Percentiles rank a stretch among this genome's conserved stretches.
These are phyloP conservation scores for Planococcus citri DNA, from an alignment of 1,140 invertebrate species.

Conservation along the genomic window DNA sequence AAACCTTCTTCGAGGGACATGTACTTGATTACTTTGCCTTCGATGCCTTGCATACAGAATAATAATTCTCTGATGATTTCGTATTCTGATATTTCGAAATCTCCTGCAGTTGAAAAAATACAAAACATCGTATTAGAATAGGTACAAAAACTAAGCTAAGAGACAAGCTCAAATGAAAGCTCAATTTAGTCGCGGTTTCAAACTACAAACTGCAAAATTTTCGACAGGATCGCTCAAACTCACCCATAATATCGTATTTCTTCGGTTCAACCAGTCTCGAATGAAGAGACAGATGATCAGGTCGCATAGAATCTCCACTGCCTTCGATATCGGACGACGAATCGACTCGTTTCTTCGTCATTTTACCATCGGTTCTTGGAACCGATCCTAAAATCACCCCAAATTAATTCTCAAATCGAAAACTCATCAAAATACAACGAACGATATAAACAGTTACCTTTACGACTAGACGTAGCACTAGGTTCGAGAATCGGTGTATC, in stretches of 20 bases:
- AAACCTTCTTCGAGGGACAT: constrained; percentile 3
- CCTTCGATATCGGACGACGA: not conserved
- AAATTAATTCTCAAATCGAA: not conserved
- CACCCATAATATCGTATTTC: not conserved
- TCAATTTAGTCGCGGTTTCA: too few relatives aligned
- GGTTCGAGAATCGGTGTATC: not conserved
- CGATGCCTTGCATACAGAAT: constrained; percentile 12
- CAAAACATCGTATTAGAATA: not conserved
- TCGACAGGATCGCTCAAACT: too few relatives aligned
- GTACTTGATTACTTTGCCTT: constrained; percentile 10
- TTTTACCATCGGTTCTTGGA: not conserved
- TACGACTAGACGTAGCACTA: constrained; percentile 7
- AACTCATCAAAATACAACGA: not conserved
- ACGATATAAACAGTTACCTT: not conserved
- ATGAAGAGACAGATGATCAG: not conserved
- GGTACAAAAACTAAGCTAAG: too few relatives aligned
- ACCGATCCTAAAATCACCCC: not conserved
- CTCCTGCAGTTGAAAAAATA: not conserved
- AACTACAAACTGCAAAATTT: too few relatives aligned
- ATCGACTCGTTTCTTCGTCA: not conserved
- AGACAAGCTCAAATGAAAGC: too few relatives aligned
- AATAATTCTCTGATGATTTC: constrained; percentile 8
- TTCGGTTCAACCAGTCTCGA: not conserved
- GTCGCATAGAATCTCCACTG: not conserved
- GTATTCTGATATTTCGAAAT: not conserved